Evolutionary conservation across 37 sponge, comb jelly and placozoan species (phyloP).

Genomic region (Oscarella lobularis): DNA sequence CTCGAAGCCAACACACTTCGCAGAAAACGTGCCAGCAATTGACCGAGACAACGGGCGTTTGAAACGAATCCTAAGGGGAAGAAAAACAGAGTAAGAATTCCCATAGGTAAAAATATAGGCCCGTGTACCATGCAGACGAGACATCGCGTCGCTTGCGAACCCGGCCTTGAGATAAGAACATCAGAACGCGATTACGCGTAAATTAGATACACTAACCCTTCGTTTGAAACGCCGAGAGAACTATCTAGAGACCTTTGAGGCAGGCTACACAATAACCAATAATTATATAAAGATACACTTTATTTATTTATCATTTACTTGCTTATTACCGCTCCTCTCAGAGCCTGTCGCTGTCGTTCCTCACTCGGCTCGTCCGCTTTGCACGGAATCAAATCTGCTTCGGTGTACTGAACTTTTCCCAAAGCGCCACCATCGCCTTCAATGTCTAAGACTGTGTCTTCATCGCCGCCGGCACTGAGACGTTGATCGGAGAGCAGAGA

Average conservation of each 20-base stretch:
- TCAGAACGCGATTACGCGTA: no score
- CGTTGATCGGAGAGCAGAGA: neutral
- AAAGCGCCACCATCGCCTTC: constrained; percentile 19
- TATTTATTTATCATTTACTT: neutral
- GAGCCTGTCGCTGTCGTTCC: neutral
- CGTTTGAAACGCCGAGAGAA: no score
- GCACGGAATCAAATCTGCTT: constrained; percentile 23
- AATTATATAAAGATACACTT: no score
- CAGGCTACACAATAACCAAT: no score
- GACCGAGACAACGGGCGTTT: constrained; percentile 32
- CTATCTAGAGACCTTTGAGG: no score
- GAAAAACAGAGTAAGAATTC: neutral
- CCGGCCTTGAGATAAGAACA: no score
- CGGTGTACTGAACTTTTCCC: constrained; percentile 16
- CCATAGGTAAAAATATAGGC: neutral
- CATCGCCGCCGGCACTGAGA: neutral
- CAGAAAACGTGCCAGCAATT: constrained; percentile 67
- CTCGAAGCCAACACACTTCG: constrained; percentile 53
- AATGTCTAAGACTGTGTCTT: constrained; percentile 13
- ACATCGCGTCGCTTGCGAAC: neutral
- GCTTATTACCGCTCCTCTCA: neutral
- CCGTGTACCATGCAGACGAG: constrained; percentile 15
- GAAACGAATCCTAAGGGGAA: constrained; percentile 22
- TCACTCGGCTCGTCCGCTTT: constrained; percentile 8
- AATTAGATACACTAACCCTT: no score